Base-by-base conservation (phyloP, 2,888 invertebrate species). In the Cenopis cana region DNA sequence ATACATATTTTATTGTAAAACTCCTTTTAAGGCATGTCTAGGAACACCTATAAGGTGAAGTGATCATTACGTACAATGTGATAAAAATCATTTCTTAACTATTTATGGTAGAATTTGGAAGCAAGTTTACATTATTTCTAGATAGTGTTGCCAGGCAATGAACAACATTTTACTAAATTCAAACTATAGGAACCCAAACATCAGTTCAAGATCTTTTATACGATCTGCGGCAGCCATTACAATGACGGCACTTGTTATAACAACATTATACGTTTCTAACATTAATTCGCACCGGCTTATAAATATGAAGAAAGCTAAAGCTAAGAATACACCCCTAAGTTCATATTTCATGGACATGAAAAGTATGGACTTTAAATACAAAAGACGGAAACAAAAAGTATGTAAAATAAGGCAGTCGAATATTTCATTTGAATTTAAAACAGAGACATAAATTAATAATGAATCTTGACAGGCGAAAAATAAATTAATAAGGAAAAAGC, bases 161-260 rank as follows among this genome's bases (percentile, higher is more conserved):
- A 77, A 82, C 76, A 79, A 80, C 78, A 77, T 81, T 85, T 81
- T 80, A 84, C 84, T 87, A 87, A 86, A 86, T 85, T 88, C 86
- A 89, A 83, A 85, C 82, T 86, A 91, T 92, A 92, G 92, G 92
- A 92, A 93, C 92, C 87, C 84, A 85, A 82, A 83, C 82, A 81
- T 92, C 92, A 93, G 92, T 93, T 86, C 91, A 86, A 85, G 90
- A 91, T 90, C 90, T 81, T 78, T 60, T 29, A 49, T 56, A 72
- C 74, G 82, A 85, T 83, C 83, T 77, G 68, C 66, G 49, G 69
- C 59, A 36, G 69, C 60, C 75, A 41, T 72, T 68, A 52, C 20
- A 74, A 24, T 68, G 56, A 60, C 56, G 20, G 68, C 57, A 68
- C 65, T 69, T 60, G 66, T 55, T 65, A 54, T 24, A 57, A 36